Base-by-base conservation (phyloP, 92 coral and sea anemone genomes). In the Umimayanthus chanpuru region DNA sequence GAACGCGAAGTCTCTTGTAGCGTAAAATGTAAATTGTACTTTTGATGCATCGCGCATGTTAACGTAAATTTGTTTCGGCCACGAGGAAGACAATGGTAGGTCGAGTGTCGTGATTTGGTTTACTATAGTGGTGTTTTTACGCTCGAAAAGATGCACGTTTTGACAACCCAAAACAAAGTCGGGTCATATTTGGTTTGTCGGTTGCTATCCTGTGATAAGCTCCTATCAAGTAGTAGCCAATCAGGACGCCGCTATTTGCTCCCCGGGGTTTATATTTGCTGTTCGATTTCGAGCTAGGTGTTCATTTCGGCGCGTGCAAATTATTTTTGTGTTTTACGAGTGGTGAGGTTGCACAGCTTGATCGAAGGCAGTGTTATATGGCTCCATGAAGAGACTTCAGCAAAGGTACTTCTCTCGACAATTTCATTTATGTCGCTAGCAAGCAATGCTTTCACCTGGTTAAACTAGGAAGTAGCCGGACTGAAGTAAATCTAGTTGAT, bases 251-350 rank as follows among this genome's bases (percentile, higher is more conserved):
- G 74, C 75, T 83, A 86, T 82, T 88, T 89, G 61, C 93, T 91
- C 94, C 91, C 93, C 72, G 84, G 95, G 85, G 93, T 81, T 89
- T 93, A 74, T 93, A 92, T 94, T 90, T 90, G 85, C 83, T 77
- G 56, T 86, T 79, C 91, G 71, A 88, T 11, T 53, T 53, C 58
- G 58, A 53, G n/a, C n/a, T n/a, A n/a, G 91, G 98, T 94, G 98
- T 91, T 94, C 98, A 94, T 94, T 94, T 94, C 93, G 92, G 86
- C 89, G 95, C 95, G 92, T 93, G 94, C 95, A 89, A 93, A 93
- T 89, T 85, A 85, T 85, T 86, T 47, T 86, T 55, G n/a, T 88
- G 81, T 88, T 85, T 82, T 77, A 47, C 43, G 77, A 77, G 90
- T 84, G 77, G 74, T 71, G 94, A 88, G 56, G 76, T 81, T 92